These are phyloP conservation scores for Gambusia holbrooki DNA, from an alignment of 2,113 vertebrate species.

Conservation along the genomic window DNA sequence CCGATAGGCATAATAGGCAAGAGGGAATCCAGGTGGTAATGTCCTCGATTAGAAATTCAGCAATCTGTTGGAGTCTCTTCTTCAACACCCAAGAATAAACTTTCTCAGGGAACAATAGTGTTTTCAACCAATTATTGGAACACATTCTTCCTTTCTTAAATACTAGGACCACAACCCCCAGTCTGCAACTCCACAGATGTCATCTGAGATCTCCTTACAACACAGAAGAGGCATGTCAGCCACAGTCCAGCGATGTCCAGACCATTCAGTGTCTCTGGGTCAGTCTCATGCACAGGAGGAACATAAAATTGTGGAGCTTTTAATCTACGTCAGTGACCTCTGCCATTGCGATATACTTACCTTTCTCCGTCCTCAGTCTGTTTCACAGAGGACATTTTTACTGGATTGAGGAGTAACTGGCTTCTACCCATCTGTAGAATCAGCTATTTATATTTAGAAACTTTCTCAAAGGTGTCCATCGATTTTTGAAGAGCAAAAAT, in stretches of 20 bases:
- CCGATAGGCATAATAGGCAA: background rate
- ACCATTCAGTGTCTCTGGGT: background rate
- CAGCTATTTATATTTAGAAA: slow-evolving; percentile 15
- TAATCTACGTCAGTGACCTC: background rate
- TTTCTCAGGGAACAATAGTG: background rate
- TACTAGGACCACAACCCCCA: background rate
- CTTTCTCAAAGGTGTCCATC: slow-evolving; percentile 52
- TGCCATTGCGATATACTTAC: background rate
- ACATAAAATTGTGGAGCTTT: background rate
- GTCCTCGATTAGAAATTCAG: background rate
- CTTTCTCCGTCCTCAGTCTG: background rate
- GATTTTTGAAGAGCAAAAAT: slow-evolving; percentile 50
- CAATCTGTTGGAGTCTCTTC: background rate
- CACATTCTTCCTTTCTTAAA: background rate
- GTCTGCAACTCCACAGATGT: background rate
- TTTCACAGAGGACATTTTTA: background rate
- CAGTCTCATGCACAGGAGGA: background rate
- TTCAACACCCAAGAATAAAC: background rate
- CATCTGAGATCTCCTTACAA: background rate
- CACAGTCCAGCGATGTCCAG: background rate
- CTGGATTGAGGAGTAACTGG: background rate
- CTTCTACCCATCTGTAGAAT: background rate
- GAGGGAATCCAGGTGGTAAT: background rate
- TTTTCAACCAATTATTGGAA: background rate
- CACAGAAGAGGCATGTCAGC: background rate